Evolutionary conservation across 2,113 vertebrate genomes (phyloP).

Genomic region (Excalfactoria chinensis): DNA sequence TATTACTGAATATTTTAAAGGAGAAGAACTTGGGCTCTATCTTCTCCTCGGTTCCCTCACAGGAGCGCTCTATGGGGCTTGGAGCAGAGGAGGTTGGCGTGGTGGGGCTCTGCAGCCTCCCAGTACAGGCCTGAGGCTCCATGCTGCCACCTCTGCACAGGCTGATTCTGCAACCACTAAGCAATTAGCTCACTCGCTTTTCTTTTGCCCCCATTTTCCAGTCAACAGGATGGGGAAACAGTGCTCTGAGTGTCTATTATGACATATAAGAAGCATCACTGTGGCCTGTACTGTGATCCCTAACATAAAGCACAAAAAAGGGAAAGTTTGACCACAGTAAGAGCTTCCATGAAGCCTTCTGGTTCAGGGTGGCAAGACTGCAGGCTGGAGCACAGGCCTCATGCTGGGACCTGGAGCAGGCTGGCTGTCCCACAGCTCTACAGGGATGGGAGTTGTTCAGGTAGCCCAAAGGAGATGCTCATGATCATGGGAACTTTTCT

Average conservation of each 20-base stretch:
- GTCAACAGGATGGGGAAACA: neutral
- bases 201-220: neutral
- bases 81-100: neutral
- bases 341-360: neutral
- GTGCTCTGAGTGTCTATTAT: neutral
- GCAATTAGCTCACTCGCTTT: neutral
- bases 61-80: neutral
- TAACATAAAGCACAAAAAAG: neutral
- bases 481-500: neutral
- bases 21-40: neutral
- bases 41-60: neutral
- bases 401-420: neutral
- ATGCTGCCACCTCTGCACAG: neutral
- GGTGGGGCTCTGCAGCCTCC: neutral
- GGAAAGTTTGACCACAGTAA: neutral
- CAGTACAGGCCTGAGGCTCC: neutral
- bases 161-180: neutral
- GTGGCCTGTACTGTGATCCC: neutral
- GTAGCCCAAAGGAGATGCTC: neutral
- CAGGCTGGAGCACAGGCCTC: neutral
- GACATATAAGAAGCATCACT: neutral
- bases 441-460: neutral
- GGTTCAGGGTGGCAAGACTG: neutral
- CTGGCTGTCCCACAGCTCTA: fast-evolving
- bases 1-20: neutral